These are phyloP conservation scores for Onychostoma macrolepis DNA, from an alignment of 2,113 vertebrate genomes.

Conservation along the genomic window DNA sequence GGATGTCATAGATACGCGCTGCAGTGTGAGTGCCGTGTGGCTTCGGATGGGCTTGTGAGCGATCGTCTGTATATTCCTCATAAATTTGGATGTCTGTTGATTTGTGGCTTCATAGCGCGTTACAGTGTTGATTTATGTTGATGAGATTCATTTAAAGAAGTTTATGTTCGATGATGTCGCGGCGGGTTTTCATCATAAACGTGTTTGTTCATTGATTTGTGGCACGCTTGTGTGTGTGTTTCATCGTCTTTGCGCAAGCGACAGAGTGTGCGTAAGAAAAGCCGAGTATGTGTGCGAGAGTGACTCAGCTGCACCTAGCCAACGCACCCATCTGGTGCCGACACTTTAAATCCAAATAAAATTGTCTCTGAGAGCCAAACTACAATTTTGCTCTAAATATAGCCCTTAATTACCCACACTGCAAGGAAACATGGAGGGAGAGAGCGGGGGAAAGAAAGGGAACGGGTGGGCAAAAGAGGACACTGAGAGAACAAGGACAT, in stretches of 20 bases:
- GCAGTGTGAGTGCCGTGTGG: slow-evolving; percentile 11
- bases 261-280: slow-evolving; percentile 11
- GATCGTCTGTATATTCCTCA: slow-evolving; percentile 25
- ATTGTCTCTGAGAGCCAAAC: slow-evolving; percentile 62
- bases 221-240: background rate
- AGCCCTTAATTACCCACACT: slow-evolving; percentile 55
- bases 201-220: slow-evolving; percentile 20
- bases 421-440: slow-evolving; percentile 13
- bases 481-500: slow-evolving; percentile 13
- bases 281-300: background rate
- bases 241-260: slow-evolving; percentile 1
- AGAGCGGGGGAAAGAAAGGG: slow-evolving; percentile 5
- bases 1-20: background rate
- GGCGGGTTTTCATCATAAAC: background rate
- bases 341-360: slow-evolving; percentile 54
- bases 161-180: background rate
- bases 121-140: slow-evolving; percentile 29
- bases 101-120: background rate
- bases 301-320: slow-evolving; percentile 57
- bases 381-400: slow-evolving; percentile 56
- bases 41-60: slow-evolving; percentile 12
- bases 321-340: slow-evolving; percentile 61
- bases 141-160: slow-evolving; percentile 15
- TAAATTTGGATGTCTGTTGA: slow-evolving; percentile 31
- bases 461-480: slow-evolving; percentile 20